Evolutionary conservation across 2,113 vertebrate genomes (phyloP), one percentile per base, ranked within the genome.

Genomic region (Pavo muticus): DNA sequence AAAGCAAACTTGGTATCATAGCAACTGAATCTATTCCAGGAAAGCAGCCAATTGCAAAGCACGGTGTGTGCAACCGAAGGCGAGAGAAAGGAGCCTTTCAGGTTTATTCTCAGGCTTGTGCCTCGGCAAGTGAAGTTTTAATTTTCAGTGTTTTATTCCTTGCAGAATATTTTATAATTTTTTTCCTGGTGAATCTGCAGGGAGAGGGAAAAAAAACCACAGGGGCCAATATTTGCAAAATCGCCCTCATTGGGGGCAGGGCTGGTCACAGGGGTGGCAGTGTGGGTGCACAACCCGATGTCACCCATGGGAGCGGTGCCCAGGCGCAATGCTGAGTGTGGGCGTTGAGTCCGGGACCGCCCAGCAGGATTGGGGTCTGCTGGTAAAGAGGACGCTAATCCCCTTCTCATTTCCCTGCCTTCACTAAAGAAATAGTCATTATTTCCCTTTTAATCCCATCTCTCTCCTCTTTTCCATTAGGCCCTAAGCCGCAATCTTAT

Each of bases 1-100:
- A 95, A 95, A 96, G 92, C 94, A 96, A 96, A 96, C 95, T 95
- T 97, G 96, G 97, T 97, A 92, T 97, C 96, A 92, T 97, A 95
- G 96, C 97, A 97, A 96, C 94, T 84, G 95, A 79, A 95, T 86
- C 94, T 95, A 75, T 95, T 93, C 83, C 95, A 56, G 93, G 94
- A 95, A 77, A 88, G 90, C 92, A 92, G 95, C 93, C 96, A 97
- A 96, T 94, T 77, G 94, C 92, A 3, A 84, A 32, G 71, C 45
- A 4, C 50, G 59, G 87, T 21, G 80, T 56, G 91, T 67, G 94
- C 94, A 52, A 94, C 77, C 52, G 42, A 82, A 92, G 96, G 94
- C 88, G 67, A 88, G 88, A 92, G 91, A 84, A 93, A 94, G 87
- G 84, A 95, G 45, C 87, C 57, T 78, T 89, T 91, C 84, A 91